phyloP scores from a whole-genome alignment of 2,113 vertebrate species.

The Struthio camelus region DNA sequence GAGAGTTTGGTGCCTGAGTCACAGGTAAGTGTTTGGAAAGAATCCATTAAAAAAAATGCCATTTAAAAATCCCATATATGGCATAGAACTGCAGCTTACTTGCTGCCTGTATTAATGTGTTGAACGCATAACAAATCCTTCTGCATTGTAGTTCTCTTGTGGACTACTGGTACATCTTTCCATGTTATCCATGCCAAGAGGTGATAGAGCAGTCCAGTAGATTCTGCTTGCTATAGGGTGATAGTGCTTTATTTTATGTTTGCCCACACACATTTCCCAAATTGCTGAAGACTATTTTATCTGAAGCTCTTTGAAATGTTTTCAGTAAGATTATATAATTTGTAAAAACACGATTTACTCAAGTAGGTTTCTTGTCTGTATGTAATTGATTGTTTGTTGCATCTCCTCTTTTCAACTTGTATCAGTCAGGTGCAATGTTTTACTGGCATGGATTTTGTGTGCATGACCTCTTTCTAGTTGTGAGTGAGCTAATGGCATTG shows the following conservation, averaged over 20 bases:
- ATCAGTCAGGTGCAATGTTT: background rate
- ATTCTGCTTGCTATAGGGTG: background rate
- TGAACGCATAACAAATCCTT: background rate
- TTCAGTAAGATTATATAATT: background rate
- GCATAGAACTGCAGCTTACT: background rate
- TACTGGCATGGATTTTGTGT: background rate
- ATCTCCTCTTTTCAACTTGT: background rate
- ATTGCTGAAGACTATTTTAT: background rate
- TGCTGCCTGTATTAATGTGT: rapidly evolving
- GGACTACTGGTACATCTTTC: background rate
- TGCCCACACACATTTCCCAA: background rate
- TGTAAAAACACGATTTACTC: background rate
- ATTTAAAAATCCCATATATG: background rate
- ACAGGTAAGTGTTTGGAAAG: background rate
- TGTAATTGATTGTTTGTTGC: background rate
- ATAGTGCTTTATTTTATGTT: background rate
- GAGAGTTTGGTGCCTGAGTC: background rate
- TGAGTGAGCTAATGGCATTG: rapidly evolving
- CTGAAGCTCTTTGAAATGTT: background rate
- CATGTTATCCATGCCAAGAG: rapidly evolving
- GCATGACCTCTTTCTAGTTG: rapidly evolving
- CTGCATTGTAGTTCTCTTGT: background rate
- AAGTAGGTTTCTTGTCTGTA: background rate
- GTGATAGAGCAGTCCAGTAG: background rate
- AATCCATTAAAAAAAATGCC: background rate